Base-by-base conservation (phyloP, 2,113 vertebrate species). In the Ivindomyrus marchei region DNA sequence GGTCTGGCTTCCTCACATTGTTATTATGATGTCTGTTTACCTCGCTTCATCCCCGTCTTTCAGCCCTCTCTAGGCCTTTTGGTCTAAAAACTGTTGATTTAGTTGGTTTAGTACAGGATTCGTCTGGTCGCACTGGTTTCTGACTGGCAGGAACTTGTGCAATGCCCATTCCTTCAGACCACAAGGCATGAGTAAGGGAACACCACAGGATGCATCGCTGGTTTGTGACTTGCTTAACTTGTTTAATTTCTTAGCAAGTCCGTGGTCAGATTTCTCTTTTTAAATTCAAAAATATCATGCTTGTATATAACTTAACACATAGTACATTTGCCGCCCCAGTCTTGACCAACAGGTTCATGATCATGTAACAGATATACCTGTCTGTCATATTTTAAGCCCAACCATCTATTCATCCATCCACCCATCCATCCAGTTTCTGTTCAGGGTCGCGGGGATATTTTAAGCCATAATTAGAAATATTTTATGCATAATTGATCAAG, bases 131-230 rank as follows among this genome's bases (percentile, higher is more conserved):
- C 83, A 47, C n/a, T 47, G 83, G 39, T 46, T 47, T 85, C 83
- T 85, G 83, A 47, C 83, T 47, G 42, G 83, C 83, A 46, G 45
- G 45, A 85, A 45, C 83, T 46, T 87, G 85, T 50, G 85, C 85
- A 87, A 53, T 87, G 15, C 27, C 49, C 24, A 87, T 36, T 53
- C 47, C 15, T 56, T n/a, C 83, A 85, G 17, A 85, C 83, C 83
- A 47, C 83, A 85, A 27, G 45, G 45, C 39, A 85, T 85, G 17
- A 45, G 36, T 45, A 85, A 36, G 84, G 6, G 0, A 86, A 21
- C 21, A 27, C 50, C 50, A 53, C n/a, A 52, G 85, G n/a, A 52
- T 50, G 85, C n/a, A 85, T 27, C 1, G 24, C 11, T 52, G 49
- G 0, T 3, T 15, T 8, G 5, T 87, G 85, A 87, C 45, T 53